A percentile compares a stretch with the other conserved stretches of the same genome.
phyloP scores from a whole-genome alignment of 2,888 invertebrate genomes.

The Acanthacorydalis orientalis region DNA sequence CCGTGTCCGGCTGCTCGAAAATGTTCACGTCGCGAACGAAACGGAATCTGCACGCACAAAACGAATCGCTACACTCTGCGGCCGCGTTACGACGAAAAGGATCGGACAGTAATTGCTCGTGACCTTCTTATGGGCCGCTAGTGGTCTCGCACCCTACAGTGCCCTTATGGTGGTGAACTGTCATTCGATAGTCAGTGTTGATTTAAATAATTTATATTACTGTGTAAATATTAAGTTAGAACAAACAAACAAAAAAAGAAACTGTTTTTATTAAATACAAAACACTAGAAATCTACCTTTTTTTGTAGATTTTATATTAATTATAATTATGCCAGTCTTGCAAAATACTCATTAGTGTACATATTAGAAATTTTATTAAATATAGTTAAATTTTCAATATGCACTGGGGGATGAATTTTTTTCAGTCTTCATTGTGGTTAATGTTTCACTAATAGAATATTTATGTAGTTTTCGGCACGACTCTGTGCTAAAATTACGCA shows the following conservation, averaged over 20 bases:
- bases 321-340: constrained; percentile 20
- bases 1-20: constrained; percentile 58
- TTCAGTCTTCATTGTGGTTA: background rate
- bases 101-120: constrained; percentile 19
- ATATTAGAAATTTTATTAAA: background rate
- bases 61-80: constrained; percentile 33
- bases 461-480: too few species aligned
- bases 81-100: constrained; percentile 7
- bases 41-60: constrained; percentile 59
- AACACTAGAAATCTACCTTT: constrained; percentile 7
- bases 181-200: too few species aligned
- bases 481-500: background rate
- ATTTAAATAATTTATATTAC: too few species aligned
- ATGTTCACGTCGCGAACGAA: constrained; percentile 64
- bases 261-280: background rate
- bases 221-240: too few species aligned
- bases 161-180: constrained; percentile 26
- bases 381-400: background rate
- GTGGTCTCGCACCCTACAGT: constrained; percentile 18
- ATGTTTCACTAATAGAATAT: too few species aligned
- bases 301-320: constrained; percentile 11
- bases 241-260: too few species aligned
- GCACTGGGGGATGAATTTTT: background rate
- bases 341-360: constrained; percentile 19
- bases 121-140: constrained; percentile 21